phyloP scores from a whole-genome alignment of 2,888 invertebrate species.

The Euzetes globulus region DNA sequence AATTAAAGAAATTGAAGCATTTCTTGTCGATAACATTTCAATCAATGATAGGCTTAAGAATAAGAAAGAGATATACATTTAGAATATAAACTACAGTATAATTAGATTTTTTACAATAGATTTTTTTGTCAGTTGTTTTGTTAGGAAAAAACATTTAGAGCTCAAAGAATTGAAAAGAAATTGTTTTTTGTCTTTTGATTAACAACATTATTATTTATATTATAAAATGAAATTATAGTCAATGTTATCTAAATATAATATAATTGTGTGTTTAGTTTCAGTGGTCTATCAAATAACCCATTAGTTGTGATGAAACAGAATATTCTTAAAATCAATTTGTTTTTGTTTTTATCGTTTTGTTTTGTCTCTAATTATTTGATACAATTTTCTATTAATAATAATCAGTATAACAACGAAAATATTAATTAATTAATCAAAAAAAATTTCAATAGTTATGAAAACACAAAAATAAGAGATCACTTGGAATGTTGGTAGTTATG shows the following conservation, averaged over 20 bases:
- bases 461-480: conserved; percentile 1
- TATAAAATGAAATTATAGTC: background rate
- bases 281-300: conserved; percentile 1
- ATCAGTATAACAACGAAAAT: background rate
- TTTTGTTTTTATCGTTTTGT: no score
- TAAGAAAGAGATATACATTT: background rate
- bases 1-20: background rate
- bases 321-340: background rate
- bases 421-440: background rate
- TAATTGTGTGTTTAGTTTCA: background rate
- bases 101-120: background rate
- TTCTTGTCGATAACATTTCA: no score
- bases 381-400: background rate
- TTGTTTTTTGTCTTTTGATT: background rate
- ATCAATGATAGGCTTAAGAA: background rate
- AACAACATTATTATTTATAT: background rate
- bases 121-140: background rate
- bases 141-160: background rate
- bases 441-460: background rate
- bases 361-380: no score
- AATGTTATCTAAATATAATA: background rate
- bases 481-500: conserved; percentile 11
- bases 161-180: no score
- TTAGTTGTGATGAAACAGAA: background rate
- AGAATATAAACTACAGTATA: no score